These are phyloP conservation scores for Desmophyllum pertusum DNA, from an alignment of 92 coral and sea anemone species.

Conservation along the genomic window DNA sequence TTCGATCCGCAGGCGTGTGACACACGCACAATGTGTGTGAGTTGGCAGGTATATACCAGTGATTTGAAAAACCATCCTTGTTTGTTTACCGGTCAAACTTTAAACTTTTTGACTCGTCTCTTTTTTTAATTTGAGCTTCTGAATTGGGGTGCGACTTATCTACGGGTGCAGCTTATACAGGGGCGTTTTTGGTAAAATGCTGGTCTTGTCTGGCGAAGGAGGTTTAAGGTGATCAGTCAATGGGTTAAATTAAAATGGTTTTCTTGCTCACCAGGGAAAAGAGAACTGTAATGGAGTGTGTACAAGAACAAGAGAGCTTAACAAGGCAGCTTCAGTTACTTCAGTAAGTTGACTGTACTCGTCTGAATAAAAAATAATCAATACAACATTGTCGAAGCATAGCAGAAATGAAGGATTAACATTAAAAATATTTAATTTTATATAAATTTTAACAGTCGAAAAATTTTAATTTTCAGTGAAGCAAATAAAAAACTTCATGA, in stretches of 20 bases:
- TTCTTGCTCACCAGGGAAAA: constrained; percentile 63
- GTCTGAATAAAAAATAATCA: not conserved
- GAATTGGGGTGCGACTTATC: no score
- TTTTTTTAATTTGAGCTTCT: no score
- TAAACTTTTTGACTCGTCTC: no score
- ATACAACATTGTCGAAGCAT: not conserved
- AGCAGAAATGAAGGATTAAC: no score
- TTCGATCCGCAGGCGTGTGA: no score
- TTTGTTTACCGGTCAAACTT: no score
- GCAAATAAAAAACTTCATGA: constrained; percentile 95
- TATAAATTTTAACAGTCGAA: not conserved
- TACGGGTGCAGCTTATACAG: no score
- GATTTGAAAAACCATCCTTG: no score
- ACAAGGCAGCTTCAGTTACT: constrained; percentile 91
- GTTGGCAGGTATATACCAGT: no score
- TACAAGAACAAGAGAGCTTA: constrained; percentile 92
- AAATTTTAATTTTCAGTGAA: constrained; percentile 60
- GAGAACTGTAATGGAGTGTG: constrained; percentile 77
- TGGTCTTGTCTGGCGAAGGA: no score
- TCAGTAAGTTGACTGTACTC: constrained; percentile 70
- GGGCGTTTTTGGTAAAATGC: no score
- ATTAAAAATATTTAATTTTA: not conserved
- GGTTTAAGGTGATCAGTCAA: not conserved
- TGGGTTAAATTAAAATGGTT: not conserved
- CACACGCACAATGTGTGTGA: no score